phyloP scores from a whole-genome alignment of 2,888 invertebrate species.

The Euphydryas editha region DNA sequence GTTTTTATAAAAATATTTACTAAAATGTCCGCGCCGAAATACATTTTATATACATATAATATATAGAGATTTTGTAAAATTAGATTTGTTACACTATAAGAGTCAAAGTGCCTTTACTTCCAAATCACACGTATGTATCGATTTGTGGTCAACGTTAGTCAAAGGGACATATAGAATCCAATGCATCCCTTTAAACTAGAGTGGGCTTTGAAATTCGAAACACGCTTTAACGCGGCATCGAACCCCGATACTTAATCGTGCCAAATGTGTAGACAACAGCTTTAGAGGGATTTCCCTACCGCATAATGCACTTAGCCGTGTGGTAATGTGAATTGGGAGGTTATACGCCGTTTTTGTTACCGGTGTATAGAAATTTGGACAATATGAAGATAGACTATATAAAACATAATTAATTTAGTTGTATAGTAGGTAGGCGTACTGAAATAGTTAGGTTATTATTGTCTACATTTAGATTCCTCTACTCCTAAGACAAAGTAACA shows the following conservation, averaged over 20 bases:
- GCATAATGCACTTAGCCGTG: conserved; percentile 49
- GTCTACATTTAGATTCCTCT: no score
- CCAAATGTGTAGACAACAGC: conserved; percentile 47
- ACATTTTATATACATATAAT: no score
- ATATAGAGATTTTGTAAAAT: no score
- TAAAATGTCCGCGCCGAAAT: no score
- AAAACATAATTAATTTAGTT: background rate
- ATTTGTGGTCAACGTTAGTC: conserved; percentile 27
- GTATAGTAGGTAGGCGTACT: no score
- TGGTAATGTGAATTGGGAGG: conserved; percentile 45
- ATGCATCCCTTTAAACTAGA: conserved; percentile 40
- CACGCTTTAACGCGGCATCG: conserved; percentile 41
- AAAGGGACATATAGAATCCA: conserved; percentile 33
- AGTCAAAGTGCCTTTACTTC: conserved; percentile 15
- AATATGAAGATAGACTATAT: background rate
- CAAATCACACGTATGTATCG: conserved; percentile 18
- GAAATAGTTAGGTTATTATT: no score
- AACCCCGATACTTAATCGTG: conserved; percentile 44
- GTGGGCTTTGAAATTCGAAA: conserved; percentile 48
- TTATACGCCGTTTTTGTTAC: conserved; percentile 9
- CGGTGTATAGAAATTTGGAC: conserved; percentile 10
- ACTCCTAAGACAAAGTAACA: no score
- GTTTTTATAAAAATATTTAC: no score
- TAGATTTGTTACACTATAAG: background rate
- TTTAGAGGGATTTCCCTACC: conserved; percentile 47